Evolutionary conservation across 1,140 invertebrate species (phyloP).

Genomic region (Zaprionus camerounensis): DNA sequence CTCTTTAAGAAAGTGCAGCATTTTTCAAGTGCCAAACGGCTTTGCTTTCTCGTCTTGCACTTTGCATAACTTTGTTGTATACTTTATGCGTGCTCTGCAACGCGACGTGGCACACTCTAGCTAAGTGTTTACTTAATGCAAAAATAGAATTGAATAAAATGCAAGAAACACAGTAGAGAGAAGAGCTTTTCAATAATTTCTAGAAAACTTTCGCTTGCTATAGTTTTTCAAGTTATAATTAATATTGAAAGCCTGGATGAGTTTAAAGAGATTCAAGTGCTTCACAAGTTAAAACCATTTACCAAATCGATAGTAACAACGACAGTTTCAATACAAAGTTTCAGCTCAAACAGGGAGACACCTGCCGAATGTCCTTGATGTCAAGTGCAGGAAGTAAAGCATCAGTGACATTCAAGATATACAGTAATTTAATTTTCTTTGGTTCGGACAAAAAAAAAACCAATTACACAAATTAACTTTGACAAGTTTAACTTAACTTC

Average conservation of each 20-base stretch:
- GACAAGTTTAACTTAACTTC: conserved; percentile 6
- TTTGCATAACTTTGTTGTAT: conserved; percentile 81
- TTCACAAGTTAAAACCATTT: neutral
- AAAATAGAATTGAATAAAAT: conserved; percentile 11
- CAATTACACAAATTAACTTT: conserved; percentile 20
- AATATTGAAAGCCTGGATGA: neutral
- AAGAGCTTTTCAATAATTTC: conserved; percentile 67
- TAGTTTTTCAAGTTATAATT: conserved; percentile 9
- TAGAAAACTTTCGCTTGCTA: conserved; percentile 28
- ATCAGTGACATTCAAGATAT: neutral
- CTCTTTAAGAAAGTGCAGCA: conserved; percentile 39
- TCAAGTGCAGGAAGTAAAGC: neutral
- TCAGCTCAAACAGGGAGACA: conserved; percentile 1
- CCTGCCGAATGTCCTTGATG: neutral
- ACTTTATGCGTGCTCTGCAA: conserved; percentile 51
- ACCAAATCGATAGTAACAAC: neutral
- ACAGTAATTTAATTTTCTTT: conserved; percentile 4
- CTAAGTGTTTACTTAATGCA: conserved; percentile 75
- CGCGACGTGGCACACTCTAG: conserved; percentile 57
- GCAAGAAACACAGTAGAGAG: conserved; percentile 14
- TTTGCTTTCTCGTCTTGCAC: conserved; percentile 63
- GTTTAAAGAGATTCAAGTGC: neutral
- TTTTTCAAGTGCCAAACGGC: conserved; percentile 72
- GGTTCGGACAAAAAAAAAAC: neutral
- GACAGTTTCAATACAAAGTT: neutral